These are phyloP conservation scores for Carpatolechia fugitivella DNA, from an alignment of 2,888 invertebrate species.

Conservation along the genomic window DNA sequence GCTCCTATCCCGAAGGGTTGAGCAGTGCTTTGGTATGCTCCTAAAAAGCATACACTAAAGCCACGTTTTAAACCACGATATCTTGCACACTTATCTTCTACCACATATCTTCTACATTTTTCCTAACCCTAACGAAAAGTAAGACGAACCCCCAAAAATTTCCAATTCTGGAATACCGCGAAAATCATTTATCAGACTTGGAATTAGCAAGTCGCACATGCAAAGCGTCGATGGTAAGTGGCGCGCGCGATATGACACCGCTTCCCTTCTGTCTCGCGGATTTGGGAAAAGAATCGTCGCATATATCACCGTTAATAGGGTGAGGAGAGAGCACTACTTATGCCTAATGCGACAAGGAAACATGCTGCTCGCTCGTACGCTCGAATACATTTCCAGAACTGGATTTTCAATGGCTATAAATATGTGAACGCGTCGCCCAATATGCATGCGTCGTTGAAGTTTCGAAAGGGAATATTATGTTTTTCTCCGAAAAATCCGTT, in stretches of 20 bases:
- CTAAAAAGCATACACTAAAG: no score
- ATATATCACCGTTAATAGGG: conserved; percentile 79
- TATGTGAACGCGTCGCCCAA: conserved; percentile 49
- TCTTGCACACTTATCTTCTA: no score
- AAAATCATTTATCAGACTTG: conserved; percentile 64
- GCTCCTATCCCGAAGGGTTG: no score
- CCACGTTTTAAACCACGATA: no score
- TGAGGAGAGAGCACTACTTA: conserved; percentile 78
- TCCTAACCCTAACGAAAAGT: background rate
- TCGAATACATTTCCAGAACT: conserved; percentile 65
- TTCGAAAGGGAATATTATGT: conserved; percentile 3
- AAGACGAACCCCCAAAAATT: conserved; percentile 50
- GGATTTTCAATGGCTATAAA: conserved; percentile 72
- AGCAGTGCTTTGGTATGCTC: no score
- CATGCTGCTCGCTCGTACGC: conserved; percentile 64
- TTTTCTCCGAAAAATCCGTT: background rate
- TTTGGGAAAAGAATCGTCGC: conserved; percentile 75
- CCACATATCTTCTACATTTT: background rate
- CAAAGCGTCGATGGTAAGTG: conserved; percentile 54
- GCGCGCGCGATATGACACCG: conserved; percentile 64
- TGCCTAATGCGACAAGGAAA: conserved; percentile 78
- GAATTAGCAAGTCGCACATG: conserved; percentile 67
- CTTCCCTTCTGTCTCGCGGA: conserved; percentile 69
- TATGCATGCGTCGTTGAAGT: conserved; percentile 9
- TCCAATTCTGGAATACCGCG: conserved; percentile 41